Conservation (phyloP, 2,113 vertebrate species). For the Mirounga angustirostris region DNA sequence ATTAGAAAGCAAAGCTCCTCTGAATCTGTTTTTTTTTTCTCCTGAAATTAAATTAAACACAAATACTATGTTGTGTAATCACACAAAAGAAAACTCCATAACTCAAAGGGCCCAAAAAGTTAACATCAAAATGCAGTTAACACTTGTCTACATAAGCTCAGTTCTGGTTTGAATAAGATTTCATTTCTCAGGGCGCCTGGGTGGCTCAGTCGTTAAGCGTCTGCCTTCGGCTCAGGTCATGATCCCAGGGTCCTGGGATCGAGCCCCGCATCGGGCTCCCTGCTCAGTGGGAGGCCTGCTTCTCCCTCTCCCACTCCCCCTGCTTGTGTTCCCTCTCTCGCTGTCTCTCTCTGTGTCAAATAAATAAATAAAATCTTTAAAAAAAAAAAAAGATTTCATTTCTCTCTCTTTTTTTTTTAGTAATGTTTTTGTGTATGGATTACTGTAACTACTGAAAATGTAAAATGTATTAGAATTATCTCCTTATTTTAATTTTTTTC, state of each 20-base stretch:
- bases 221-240: too few species aligned
- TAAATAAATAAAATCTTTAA: too few species aligned
- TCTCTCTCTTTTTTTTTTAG: not conserved
- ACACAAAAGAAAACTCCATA: not conserved
- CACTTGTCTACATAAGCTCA: not conserved
- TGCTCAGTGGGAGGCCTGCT: too few species aligned
- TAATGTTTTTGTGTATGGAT: not conserved
- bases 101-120: not conserved
- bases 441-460: not conserved
- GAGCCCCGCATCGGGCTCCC: too few species aligned
- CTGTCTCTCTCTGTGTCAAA: too few species aligned
- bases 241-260: too few species aligned
- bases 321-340: too few species aligned
- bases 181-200: not conserved
- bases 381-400: not conserved
- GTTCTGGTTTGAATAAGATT: not conserved
- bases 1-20: not conserved
- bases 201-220: too few species aligned
- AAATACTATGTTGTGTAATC: not conserved
- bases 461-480: not conserved
- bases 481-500: not conserved
- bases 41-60: slow-evolving; percentile 26
- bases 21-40: not conserved
- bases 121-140: not conserved
- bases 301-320: too few species aligned